Evolutionary conservation across 2,888 invertebrate species (phyloP).

Genomic region (Apodemia zela): DNA sequence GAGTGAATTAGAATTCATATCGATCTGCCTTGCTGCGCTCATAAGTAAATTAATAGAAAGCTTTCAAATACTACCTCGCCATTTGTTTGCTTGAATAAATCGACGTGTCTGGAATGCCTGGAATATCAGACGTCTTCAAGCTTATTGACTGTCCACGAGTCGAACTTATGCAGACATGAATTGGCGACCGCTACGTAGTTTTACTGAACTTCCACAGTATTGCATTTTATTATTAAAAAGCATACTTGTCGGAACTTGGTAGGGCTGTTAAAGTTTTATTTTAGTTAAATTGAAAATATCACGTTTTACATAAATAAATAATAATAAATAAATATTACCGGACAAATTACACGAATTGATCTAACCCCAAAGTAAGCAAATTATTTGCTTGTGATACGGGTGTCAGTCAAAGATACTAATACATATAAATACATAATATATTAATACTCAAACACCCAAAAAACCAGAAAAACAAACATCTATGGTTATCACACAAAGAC

Average conservation of each 20-base stretch:
- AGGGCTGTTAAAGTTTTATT: conserved; percentile 39
- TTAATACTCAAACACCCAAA: too few species aligned
- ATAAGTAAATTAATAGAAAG: neutral
- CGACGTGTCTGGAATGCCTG: neutral
- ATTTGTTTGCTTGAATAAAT: neutral
- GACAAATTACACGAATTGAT: too few species aligned
- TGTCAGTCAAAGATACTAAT: too few species aligned
- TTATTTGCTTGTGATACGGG: too few species aligned
- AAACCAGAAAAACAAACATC: too few species aligned
- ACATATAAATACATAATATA: too few species aligned
- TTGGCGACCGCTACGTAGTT: conserved; percentile 52
- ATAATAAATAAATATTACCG: too few species aligned
- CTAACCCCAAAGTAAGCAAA: too few species aligned
- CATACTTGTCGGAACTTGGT: conserved; percentile 46
- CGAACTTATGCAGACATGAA: conserved; percentile 39
- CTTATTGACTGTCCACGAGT: conserved; percentile 51
- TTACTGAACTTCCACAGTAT: conserved; percentile 60
- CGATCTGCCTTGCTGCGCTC: neutral
- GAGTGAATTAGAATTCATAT: too few species aligned
- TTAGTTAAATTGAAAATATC: too few species aligned
- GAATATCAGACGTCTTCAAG: conserved; percentile 40
- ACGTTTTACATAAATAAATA: too few species aligned
- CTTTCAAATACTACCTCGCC: neutral
- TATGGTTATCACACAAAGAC: too few species aligned
- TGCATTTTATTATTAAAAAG: conserved; percentile 69